Evolutionary conservation across 1,140 invertebrate genomes (phyloP).

Genomic region (Aporrectodea caliginosa): DNA sequence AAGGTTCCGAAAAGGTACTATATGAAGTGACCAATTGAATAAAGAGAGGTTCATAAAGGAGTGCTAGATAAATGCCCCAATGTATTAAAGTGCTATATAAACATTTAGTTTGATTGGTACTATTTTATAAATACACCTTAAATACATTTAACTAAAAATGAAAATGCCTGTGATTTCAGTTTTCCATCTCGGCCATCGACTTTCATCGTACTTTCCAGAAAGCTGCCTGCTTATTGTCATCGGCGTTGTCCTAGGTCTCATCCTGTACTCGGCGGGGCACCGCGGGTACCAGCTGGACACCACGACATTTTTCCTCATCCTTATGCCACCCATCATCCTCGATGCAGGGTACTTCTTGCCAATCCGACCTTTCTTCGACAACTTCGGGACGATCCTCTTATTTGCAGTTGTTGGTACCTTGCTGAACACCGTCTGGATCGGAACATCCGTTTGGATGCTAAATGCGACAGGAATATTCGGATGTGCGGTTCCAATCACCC

Average conservation of each 20-base stretch:
- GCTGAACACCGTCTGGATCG: constrained; percentile 37
- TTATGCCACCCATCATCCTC: constrained; percentile 55
- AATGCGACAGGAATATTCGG: neutral
- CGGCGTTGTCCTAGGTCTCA: constrained; percentile 79
- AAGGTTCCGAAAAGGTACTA: too few relatives aligned
- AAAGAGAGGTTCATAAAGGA: too few relatives aligned
- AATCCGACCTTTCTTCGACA: constrained; percentile 52
- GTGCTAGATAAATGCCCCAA: too few relatives aligned
- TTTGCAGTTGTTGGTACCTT: constrained; percentile 49
- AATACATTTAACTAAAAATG: too few relatives aligned
- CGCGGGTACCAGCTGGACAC: constrained; percentile 46
- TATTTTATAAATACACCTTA: too few relatives aligned
- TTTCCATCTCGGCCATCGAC: constrained; percentile 56
- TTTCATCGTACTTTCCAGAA: constrained; percentile 63
- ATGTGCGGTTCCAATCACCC: neutral
- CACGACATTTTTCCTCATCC: constrained; percentile 53
- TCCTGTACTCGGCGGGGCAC: constrained; percentile 46
- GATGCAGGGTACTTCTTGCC: constrained; percentile 56
- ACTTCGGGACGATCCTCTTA: constrained; percentile 52
- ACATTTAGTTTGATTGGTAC: too few relatives aligned
- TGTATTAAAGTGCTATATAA: too few relatives aligned
- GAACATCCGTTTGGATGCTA: constrained; percentile 23
- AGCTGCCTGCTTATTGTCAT: constrained; percentile 93
- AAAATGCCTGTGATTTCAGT: too few relatives aligned
- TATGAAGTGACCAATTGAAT: too few relatives aligned